These are phyloP conservation scores for Rhinichthys klamathensis DNA, from an alignment of 2,113 vertebrate genomes.

Conservation along the genomic window DNA sequence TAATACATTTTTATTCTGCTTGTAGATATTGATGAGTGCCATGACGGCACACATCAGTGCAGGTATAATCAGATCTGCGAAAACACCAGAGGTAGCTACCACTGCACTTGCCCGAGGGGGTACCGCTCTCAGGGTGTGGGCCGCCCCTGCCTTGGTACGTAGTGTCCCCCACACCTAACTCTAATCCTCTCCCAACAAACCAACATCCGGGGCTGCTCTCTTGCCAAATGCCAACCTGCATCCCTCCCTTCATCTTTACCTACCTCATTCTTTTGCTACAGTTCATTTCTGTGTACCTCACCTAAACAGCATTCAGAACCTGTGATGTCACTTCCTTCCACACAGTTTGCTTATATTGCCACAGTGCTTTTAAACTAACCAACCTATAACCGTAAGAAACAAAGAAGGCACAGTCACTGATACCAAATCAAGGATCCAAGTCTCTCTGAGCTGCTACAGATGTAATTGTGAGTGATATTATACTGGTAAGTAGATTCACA, in stretches of 20 bases:
- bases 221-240: conserved; percentile 19
- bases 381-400: not conserved
- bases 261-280: conserved; percentile 33
- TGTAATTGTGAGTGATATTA: not conserved
- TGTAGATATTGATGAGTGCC: conserved; percentile 93
- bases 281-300: conserved; percentile 37
- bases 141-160: conserved; percentile 89
- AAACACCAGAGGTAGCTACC: conserved; percentile 91
- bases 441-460: not conserved
- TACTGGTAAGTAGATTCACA: conserved; percentile 30
- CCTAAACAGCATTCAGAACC: not conserved
- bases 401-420: not conserved
- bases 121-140: conserved; percentile 87
- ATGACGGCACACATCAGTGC: conserved; percentile 90
- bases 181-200: not conserved
- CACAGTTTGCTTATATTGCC: conserved; percentile 53
- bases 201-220: conserved; percentile 39
- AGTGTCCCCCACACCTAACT: not conserved
- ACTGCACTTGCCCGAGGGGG: conserved; percentile 88
- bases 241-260: conserved; percentile 17
- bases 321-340: conserved; percentile 3
- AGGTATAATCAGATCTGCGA: conserved; percentile 95
- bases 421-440: conserved; percentile 46
- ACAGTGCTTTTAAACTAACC: conserved; percentile 53
- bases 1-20: conserved; percentile 20